phyloP scores from a whole-genome alignment of 2,797 vertebrate species.

The Helarctos malayanus region DNA sequence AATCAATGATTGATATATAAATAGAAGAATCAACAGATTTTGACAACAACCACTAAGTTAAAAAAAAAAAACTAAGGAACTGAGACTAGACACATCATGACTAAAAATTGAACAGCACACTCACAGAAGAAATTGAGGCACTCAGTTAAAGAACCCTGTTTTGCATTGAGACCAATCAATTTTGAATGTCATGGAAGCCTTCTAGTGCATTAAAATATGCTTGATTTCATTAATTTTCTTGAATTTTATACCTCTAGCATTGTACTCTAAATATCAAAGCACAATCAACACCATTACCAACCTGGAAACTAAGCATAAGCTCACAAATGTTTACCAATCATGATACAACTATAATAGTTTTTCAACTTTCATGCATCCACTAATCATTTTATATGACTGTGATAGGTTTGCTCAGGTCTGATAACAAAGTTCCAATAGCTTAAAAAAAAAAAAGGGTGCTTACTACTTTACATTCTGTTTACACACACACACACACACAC shows the following conservation, averaged over 20 bases:
- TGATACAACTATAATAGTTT: not conserved
- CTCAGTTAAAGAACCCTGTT: not conserved
- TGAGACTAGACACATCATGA: not conserved
- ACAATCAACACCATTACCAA: not conserved
- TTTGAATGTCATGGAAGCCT: not conserved
- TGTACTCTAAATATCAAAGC: constrained; percentile 20
- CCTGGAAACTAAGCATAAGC: not conserved
- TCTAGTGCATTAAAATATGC: constrained; percentile 2
- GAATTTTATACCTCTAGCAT: not conserved
- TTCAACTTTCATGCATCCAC: not conserved
- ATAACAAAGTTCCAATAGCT: constrained; percentile 5
- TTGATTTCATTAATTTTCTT: constrained; percentile 44
- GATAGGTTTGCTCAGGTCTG: not conserved
- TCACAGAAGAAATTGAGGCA: not conserved
- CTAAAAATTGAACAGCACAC: not conserved
- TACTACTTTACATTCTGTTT: not conserved
- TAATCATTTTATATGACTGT: not conserved
- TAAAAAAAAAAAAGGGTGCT: not conserved
- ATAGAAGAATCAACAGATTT: not conserved
- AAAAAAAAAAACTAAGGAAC: not conserved
- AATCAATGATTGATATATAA: not conserved
- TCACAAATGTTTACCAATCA: not conserved
- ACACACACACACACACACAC: not conserved
- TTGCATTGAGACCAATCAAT: constrained; percentile 9
- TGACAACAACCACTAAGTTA: not conserved